These are phyloP conservation scores for Chrysolina oricalcia DNA, from an alignment of 2,888 invertebrate species.

Conservation along the genomic window DNA sequence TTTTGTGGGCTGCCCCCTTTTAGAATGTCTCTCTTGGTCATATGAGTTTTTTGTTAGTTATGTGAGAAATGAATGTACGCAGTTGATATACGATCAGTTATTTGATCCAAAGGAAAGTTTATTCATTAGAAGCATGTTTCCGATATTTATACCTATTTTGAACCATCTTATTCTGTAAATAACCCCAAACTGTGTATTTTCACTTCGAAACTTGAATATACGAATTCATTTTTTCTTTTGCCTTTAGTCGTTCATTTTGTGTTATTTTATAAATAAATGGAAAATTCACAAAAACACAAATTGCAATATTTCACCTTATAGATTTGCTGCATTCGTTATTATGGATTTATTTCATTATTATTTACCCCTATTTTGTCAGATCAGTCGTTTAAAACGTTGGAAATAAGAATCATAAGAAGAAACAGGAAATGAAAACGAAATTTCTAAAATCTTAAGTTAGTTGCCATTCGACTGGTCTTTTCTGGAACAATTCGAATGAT, in stretches of 20 bases:
- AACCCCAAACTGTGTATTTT: constrained; percentile 64
- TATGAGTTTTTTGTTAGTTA: constrained; percentile 62
- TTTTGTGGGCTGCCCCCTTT: constrained; percentile 73
- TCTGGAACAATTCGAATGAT: constrained; percentile 77
- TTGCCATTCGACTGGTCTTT: constrained; percentile 81
- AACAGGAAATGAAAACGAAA: constrained; percentile 36
- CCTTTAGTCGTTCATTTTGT: constrained; percentile 66
- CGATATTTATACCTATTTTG: background rate
- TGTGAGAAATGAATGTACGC: constrained; percentile 68
- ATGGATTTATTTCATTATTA: constrained; percentile 55
- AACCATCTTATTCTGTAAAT: constrained; percentile 36
- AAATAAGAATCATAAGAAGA: constrained; percentile 39
- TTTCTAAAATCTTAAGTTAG: constrained; percentile 69
- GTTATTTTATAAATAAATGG: constrained; percentile 52
- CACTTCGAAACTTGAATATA: constrained; percentile 59
- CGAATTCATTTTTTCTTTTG: constrained; percentile 58
- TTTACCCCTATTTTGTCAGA: constrained; percentile 63
- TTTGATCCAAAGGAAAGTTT: background rate
- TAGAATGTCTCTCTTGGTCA: constrained; percentile 69
- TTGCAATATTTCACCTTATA: constrained; percentile 71
- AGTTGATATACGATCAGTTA: constrained; percentile 51
- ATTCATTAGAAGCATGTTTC: constrained; percentile 1
- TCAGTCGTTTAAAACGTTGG: constrained; percentile 66
- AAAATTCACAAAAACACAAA: constrained; percentile 70
- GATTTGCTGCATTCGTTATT: constrained; percentile 71